Percentiles rank a stretch among this genome's conserved stretches.
phyloP scores from a whole-genome alignment of 2,113 vertebrate species.

The Serilophus lunatus region DNA sequence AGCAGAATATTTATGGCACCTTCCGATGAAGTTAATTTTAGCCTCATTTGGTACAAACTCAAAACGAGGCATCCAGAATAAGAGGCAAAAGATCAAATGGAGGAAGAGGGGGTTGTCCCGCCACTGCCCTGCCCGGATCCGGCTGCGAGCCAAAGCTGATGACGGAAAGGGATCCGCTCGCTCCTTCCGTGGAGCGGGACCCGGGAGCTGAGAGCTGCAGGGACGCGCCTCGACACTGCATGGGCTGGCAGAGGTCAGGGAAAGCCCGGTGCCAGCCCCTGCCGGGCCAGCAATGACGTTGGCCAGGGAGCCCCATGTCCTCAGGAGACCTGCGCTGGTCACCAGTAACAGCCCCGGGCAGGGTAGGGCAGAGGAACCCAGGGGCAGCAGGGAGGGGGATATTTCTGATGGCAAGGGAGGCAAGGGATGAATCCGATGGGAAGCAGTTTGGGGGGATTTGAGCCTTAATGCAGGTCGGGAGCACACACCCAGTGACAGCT shows the following conservation, averaged over 20 bases:
- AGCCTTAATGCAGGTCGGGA: neutral
- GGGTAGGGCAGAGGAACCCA: neutral
- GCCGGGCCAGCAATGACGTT: fast-evolving
- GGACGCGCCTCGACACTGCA: fast-evolving
- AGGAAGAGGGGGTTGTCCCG: neutral
- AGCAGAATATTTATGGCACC: neutral
- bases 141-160: neutral
- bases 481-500: neutral
- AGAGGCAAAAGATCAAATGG: neutral
- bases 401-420: neutral
- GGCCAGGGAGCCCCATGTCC: neutral
- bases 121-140: neutral
- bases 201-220: neutral
- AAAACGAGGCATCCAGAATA: neutral
- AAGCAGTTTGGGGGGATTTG: neutral
- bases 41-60: neutral
- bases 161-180: neutral
- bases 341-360: neutral
- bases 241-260: neutral
- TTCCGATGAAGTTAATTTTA: conserved; percentile 10
- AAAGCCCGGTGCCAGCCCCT: neutral
- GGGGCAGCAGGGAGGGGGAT: neutral
- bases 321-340: neutral
- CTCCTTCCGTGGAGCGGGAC: neutral
- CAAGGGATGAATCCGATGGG: neutral